Evolutionary conservation across 2,888 invertebrate species (phyloP).

Genomic region (Altica lythri): DNA sequence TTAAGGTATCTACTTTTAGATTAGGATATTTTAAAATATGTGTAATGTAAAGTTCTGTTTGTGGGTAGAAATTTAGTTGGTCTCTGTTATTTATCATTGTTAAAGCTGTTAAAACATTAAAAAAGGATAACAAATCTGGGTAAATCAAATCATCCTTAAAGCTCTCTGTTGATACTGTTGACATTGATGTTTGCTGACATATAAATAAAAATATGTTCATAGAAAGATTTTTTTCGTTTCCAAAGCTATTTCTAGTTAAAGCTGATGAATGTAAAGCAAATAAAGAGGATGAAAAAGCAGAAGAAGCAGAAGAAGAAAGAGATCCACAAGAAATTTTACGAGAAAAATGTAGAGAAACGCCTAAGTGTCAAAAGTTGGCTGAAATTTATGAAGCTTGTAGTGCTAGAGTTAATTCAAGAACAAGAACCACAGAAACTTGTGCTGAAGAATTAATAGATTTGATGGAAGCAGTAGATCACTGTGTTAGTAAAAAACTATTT

Average conservation of each 20-base stretch:
- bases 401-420: constrained; percentile 81
- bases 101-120: too few relatives aligned
- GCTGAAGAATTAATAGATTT: constrained; percentile 92
- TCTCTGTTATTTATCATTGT: too few relatives aligned
- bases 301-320: constrained; percentile 72
- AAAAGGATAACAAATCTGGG: too few relatives aligned
- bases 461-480: constrained; percentile 89
- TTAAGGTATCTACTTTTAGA: too few relatives aligned
- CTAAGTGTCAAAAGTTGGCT: constrained; percentile 67
- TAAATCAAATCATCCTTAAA: too few relatives aligned
- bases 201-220: not conserved
- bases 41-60: too few relatives aligned
- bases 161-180: too few relatives aligned
- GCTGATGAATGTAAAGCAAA: not conserved
- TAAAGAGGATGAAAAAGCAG: constrained; percentile 46
- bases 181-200: too few relatives aligned
- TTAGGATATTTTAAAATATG: too few relatives aligned
- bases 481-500: constrained; percentile 79
- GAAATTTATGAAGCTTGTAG: constrained; percentile 81
- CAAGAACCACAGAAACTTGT: constrained; percentile 87
- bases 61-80: too few relatives aligned
- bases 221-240: not conserved
- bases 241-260: not conserved
- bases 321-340: constrained; percentile 77
- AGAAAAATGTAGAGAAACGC: constrained; percentile 69